These are phyloP conservation scores for Macquaria australasica DNA, from an alignment of 2,113 vertebrate genomes.

Conservation along the genomic window DNA sequence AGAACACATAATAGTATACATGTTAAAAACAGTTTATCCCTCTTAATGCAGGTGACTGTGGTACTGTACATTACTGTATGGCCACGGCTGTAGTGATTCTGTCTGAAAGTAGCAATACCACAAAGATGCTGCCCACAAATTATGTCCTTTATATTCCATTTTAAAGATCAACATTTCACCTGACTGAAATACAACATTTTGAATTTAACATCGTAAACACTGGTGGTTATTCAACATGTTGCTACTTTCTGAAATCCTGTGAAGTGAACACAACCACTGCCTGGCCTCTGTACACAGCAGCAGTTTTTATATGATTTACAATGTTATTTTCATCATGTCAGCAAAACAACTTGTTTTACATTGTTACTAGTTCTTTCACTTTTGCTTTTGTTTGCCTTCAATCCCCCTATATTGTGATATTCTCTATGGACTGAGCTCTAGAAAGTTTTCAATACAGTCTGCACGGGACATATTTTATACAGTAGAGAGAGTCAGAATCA, in stretches of 20 bases:
- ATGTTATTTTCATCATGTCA: slow-evolving; percentile 33
- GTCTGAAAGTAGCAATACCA: not conserved
- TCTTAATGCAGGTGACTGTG: not conserved
- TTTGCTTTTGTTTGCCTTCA: slow-evolving; percentile 33
- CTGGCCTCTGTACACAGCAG: not conserved
- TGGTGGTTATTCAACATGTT: not conserved
- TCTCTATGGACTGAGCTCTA: slow-evolving; percentile 3
- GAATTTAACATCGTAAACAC: not conserved
- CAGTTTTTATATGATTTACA: slow-evolving; percentile 47
- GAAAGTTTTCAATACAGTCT: not conserved
- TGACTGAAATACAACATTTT: not conserved
- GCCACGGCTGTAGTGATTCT: not conserved
- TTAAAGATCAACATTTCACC: not conserved
- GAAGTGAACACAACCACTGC: not conserved
- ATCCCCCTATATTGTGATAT: slow-evolving; percentile 14
- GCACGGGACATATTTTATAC: not conserved
- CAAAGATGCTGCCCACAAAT: not conserved
- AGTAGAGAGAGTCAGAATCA: not conserved
- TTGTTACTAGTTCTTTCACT: not conserved
- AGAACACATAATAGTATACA: not conserved
- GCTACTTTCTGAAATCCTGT: not conserved
- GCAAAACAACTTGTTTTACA: slow-evolving; percentile 26
- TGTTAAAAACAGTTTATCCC: not conserved
- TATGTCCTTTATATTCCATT: not conserved
- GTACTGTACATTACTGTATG: not conserved